phyloP scores from a whole-genome alignment of 64 coral and sea anemone genomes.

The Dendronephthya gigantea region DNA sequence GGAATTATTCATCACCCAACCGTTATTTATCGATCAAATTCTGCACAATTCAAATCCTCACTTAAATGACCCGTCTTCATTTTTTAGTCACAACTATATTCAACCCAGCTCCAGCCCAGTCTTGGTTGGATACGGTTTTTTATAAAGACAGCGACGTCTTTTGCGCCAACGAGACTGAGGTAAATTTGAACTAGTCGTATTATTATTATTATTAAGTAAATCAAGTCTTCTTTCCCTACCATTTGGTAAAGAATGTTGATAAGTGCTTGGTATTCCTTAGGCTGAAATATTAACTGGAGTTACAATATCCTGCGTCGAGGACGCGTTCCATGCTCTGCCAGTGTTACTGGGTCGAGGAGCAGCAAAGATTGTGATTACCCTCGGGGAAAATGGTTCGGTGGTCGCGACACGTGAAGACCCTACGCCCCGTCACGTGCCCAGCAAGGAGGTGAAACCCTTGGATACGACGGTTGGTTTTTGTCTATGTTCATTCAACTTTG shows the following conservation, averaged over 20 bases:
- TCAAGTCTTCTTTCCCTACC: no score
- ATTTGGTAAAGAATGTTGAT: no score
- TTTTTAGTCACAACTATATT: constrained; percentile 56
- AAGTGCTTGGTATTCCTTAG: neutral
- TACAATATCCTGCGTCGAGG: constrained; percentile 55
- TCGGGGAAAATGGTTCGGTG: constrained; percentile 73
- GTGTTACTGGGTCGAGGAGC: constrained; percentile 84
- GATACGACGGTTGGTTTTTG: constrained; percentile 73
- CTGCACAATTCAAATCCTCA: no score
- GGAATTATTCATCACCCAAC: no score
- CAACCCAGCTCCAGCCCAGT: constrained; percentile 68
- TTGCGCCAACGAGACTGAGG: constrained; percentile 95
- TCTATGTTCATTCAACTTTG: neutral
- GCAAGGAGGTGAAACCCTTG: constrained; percentile 52
- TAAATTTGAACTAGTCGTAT: no score
- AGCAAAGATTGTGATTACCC: constrained; percentile 58
- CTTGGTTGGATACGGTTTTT: constrained; percentile 78
- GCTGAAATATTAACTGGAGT: constrained; percentile 86
- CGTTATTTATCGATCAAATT: no score
- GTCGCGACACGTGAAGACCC: constrained; percentile 84
- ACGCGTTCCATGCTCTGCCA: constrained; percentile 74
- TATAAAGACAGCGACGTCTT: constrained; percentile 89
- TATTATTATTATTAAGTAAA: no score
- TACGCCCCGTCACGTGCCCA: constrained; percentile 58
- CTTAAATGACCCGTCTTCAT: constrained; percentile 26